Evolutionary conservation across 2,797 vertebrate genomes (phyloP).

Genomic region (Sebastes hubbsi): DNA sequence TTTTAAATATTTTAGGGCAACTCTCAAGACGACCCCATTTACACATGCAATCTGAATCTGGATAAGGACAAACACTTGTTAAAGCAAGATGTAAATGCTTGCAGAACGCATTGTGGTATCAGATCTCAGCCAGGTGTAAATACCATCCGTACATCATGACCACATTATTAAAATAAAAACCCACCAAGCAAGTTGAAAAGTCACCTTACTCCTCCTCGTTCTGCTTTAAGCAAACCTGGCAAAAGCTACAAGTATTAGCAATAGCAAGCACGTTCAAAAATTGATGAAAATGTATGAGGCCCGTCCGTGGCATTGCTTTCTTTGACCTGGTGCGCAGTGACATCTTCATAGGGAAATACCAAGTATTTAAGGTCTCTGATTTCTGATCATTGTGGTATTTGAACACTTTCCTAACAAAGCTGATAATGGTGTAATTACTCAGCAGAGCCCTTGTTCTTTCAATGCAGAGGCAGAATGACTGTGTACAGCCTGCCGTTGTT

Average conservation of each 20-base stretch:
- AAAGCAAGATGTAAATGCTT: background rate
- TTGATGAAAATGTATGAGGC: background rate
- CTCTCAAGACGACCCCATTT: background rate
- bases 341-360: background rate
- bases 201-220: conserved; percentile 6
- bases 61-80: background rate
- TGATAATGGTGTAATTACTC: background rate
- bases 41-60: background rate
- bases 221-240: background rate
- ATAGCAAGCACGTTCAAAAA: background rate
- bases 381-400: background rate
- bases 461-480: background rate
- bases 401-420: background rate
- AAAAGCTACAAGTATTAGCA: background rate
- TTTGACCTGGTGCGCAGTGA: background rate
- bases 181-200: conserved; percentile 9
- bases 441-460: background rate
- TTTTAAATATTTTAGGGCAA: background rate
- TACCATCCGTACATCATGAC: conserved; percentile 3
- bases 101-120: background rate
- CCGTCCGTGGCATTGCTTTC: background rate
- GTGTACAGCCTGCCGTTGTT: background rate
- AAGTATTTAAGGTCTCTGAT: background rate
- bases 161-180: conserved; percentile 20
- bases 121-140: conserved; percentile 13